phyloP scores from a whole-genome alignment of 1,140 invertebrate species.

The Anastrepha ludens region DNA sequence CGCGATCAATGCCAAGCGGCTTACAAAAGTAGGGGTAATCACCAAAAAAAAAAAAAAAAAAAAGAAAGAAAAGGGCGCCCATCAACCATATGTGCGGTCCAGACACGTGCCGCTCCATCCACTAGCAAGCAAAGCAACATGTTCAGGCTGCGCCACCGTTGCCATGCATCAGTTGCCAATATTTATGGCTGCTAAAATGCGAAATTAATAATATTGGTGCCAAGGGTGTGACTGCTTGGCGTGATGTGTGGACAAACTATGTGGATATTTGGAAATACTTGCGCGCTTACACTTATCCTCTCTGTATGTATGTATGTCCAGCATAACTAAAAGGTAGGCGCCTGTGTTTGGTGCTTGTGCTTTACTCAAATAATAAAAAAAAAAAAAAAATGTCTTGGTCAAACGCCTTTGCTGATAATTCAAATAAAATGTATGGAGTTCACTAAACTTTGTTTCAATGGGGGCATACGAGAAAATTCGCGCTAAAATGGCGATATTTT shows the following conservation, averaged over 20 bases:
- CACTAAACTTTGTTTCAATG: neutral
- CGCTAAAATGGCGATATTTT: neutral
- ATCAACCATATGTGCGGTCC: neutral
- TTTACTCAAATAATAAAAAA: neutral
- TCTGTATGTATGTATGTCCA: neutral
- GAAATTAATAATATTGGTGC: neutral
- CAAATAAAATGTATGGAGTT: neutral
- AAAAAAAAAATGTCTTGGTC: neutral
- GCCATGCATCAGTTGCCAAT: neutral
- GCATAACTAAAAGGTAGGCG: neutral
- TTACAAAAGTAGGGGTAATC: neutral
- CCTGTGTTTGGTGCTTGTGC: neutral
- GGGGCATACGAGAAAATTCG: neutral
- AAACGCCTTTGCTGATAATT: neutral
- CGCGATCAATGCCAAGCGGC: neutral
- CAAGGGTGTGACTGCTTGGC: neutral
- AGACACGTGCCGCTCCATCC: neutral
- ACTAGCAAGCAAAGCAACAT: neutral
- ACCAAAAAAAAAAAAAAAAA: neutral
- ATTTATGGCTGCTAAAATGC: slow-evolving; percentile 17
- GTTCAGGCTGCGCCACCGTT: neutral
- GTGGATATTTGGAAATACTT: neutral
- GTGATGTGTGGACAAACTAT: neutral
- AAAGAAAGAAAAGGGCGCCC: neutral
- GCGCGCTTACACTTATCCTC: neutral